Base-by-base conservation (phyloP, 2,113 vertebrate species). In the Paraplagusia blochii region DNA sequence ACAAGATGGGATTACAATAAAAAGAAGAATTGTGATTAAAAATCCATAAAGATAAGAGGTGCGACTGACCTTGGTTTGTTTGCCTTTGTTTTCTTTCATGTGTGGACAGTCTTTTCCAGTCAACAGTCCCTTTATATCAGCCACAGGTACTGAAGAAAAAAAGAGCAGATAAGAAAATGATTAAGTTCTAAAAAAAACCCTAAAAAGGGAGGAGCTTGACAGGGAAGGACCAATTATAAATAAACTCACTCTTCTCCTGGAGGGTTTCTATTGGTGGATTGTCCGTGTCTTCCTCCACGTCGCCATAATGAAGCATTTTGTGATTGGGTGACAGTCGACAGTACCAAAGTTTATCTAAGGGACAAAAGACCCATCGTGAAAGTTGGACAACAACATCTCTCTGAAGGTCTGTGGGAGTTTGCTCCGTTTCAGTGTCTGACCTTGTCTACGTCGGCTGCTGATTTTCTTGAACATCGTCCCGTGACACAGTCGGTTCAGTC, bases 271-370 rank as follows among this genome's bases (percentile, higher is more conserved):
- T 91, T 14, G 93, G 75, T 0, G 92, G 94, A 0, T 55, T 90
- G 1, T 84, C 76, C 0, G 63, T 49, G 2, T 93, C 92, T 13
- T 94, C 95, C 13, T 96, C 95, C 67, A 95, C 85, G 0, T 98
- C 96, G 7, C 95, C 97, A 0, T 95, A 98, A 85, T 98, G 96
- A 64, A 99, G 90, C 68, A 99, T 92, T 82, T 99, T 98, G 88
- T 96, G 94, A 83, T 99, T 98, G 44, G 94, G 95, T 0, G 97
- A 97, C 62, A 99, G 79, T 44, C 96, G 94, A 62, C 97, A 99
- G 87, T 94, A 98, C 97, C 96, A 99, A 64, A 97, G 84, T 72
- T 98, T 98, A 81, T 99, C 97, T 99, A 74, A 18, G 5, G 35
- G 53, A 35, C 60, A 44, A 16, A 52, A 8, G 11, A 7, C 4